phyloP scores from a whole-genome alignment of 2,113 vertebrate genomes.

The Felis chaus region DNA sequence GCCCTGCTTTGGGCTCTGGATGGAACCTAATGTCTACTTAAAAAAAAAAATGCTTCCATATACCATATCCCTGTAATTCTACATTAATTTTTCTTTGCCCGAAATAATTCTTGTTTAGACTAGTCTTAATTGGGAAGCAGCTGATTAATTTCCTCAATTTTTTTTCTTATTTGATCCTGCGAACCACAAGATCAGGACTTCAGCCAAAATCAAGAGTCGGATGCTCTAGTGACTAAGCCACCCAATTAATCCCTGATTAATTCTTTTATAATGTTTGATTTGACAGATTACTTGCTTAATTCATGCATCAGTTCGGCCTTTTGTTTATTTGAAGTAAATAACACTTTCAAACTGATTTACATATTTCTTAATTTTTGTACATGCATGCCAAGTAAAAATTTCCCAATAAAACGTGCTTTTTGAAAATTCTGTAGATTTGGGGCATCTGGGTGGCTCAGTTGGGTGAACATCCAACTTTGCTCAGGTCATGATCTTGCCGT shows the following conservation, averaged over 20 bases:
- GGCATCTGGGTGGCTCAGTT: no score
- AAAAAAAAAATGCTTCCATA: neutral
- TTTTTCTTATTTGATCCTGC: no score
- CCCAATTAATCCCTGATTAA: neutral
- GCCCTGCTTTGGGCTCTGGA: no score
- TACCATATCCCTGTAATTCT: neutral
- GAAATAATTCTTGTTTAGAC: neutral
- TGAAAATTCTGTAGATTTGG: neutral
- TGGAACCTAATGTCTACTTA: no score
- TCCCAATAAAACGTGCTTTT: slow-evolving; percentile 6
- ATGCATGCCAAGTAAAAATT: neutral
- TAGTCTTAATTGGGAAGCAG: slow-evolving; percentile 4
- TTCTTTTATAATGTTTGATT: neutral
- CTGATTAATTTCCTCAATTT: neutral
- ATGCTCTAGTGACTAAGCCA: no score
- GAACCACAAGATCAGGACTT: no score
- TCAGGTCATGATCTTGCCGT: no score
- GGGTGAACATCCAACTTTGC: no score
- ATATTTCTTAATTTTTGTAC: neutral
- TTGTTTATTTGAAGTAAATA: slow-evolving; percentile 43
- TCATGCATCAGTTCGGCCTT: neutral
- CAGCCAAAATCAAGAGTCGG: no score
- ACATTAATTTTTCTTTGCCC: slow-evolving; percentile 11
- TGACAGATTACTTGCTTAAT: slow-evolving; percentile 10
- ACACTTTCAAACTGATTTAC: neutral